Evolutionary conservation across 2,888 invertebrate species (phyloP), one percentile per base, ranked within the genome.

Genomic region (Pterostichus niger): DNA sequence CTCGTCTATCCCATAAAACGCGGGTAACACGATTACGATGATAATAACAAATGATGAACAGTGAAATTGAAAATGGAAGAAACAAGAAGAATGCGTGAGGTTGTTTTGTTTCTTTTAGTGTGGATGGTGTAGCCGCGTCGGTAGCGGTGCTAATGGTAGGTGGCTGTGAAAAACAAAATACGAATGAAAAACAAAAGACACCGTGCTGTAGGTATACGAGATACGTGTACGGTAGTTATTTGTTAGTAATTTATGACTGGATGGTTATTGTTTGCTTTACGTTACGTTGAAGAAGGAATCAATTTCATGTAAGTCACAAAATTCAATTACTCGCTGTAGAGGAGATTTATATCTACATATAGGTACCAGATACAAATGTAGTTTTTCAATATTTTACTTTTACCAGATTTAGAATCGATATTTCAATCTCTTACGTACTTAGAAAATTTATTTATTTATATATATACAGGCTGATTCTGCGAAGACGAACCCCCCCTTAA

Each of bases 91-190:
- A 31, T 31, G 35, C 35, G 64, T 3, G 24, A 24, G 24, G 24
- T 24, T 31, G 33, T 10, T 17, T 59, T 59, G 59, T 59, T 59
- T 64, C 35, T 35, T 64, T 64, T 64, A 35, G 35, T 64, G 6
- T 9, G 40, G 40, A 0, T 9, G 6, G 40, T 40, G 6, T 0
- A 6, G 7, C 11, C 13, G 59, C 64, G 33, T 35, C 33, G 10
- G 64, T n/a, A 33, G 40, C 64, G 11, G 64, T 35, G 64, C 6
- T 64, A 64, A 64, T 64, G 64, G 35, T 64, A 64, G 64, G 64
- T 35, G 64, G 64, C 64, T 64, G 35, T 64, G 64, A 64, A 64
- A 64, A 64, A 64, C 64, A 64, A 64, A 64, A n/a, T 49, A 49
- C 33, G 64, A 35, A 64, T n/a, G 64, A 64, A 64, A 56, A 64